Percentiles rank a stretch among this genome's conserved stretches.
These are phyloP conservation scores for Orcinus orca DNA, from an alignment of 2,113 vertebrate genomes.

Conservation along the genomic window DNA sequence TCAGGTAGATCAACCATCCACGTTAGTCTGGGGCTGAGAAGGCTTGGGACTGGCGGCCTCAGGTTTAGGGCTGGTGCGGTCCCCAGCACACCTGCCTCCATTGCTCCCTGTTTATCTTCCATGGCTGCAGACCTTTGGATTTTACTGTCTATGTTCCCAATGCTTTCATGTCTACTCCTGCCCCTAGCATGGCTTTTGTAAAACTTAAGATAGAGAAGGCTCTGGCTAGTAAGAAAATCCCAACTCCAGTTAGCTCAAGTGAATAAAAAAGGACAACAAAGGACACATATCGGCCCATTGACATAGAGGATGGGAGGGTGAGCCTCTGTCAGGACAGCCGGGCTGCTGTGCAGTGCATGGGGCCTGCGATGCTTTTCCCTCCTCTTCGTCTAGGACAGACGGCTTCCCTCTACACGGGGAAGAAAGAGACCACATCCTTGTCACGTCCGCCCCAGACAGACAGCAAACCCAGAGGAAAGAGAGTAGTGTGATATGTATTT, in stretches of 20 bases:
- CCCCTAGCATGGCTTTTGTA: rapidly evolving
- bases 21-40: too few species aligned
- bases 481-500: too few species aligned
- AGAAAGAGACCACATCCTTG: neutral
- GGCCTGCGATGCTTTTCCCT: rapidly evolving
- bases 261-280: neutral
- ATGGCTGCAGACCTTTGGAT: neutral
- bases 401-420: rapidly evolving
- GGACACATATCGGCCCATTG: rapidly evolving
- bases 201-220: too few species aligned
- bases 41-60: rapidly evolving
- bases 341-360: rapidly evolving
- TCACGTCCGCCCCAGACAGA: rapidly evolving
- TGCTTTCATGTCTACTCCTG: rapidly evolving
- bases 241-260: neutral
- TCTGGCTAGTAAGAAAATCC: too few species aligned
- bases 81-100: rapidly evolving
- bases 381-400: neutral
- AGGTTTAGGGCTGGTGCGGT: rapidly evolving
- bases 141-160: rapidly evolving
- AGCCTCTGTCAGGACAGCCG: rapidly evolving
- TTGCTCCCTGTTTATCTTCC: rapidly evolving
- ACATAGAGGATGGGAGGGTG: rapidly evolving
- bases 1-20: rapidly evolving
- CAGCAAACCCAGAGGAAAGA: neutral